Evolutionary conservation across 1,140 invertebrate genomes (phyloP).

Genomic region (Drosophila eugracilis): DNA sequence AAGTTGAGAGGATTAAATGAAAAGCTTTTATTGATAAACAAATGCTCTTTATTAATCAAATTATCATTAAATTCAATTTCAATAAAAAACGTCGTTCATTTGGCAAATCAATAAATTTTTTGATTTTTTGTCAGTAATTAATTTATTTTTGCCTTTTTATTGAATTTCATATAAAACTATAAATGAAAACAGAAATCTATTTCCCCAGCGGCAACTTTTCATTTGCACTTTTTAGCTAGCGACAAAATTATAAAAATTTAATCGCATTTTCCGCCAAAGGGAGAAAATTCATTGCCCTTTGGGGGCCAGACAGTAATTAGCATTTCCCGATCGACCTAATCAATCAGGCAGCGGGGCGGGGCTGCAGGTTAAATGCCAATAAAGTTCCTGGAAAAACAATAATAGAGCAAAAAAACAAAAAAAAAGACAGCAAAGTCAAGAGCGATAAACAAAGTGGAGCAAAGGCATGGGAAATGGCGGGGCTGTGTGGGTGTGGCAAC

Average conservation of each 20-base stretch:
- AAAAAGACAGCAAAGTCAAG: constrained; percentile 59
- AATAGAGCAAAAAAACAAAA: constrained; percentile 19
- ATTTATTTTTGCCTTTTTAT: not conserved
- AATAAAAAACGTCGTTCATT: no score
- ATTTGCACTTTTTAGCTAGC: not conserved
- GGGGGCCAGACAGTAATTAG: constrained; percentile 64
- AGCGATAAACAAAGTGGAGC: constrained; percentile 54
- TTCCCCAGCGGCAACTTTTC: constrained; percentile 2
- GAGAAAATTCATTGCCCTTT: constrained; percentile 15
- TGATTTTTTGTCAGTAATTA: no score
- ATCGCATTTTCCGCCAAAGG: constrained; percentile 26
- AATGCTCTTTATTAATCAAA: no score
- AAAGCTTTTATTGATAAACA: no score
- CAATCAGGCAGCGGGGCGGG: constrained; percentile 30
- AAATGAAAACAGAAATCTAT: not conserved
- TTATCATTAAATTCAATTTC: no score
- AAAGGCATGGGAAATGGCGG: constrained; percentile 4
- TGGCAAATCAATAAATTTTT: no score
- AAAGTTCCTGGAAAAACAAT: constrained; percentile 43
- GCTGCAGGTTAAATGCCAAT: constrained; percentile 47
- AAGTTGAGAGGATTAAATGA: no score
- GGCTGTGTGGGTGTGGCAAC: constrained; percentile 33
- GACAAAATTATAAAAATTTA: constrained; percentile 42
- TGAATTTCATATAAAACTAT: not conserved
- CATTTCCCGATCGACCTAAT: constrained; percentile 74